These are phyloP conservation scores for Gallinago jamesoni DNA, from an alignment of 2,113 vertebrate species.

Conservation along the genomic window DNA sequence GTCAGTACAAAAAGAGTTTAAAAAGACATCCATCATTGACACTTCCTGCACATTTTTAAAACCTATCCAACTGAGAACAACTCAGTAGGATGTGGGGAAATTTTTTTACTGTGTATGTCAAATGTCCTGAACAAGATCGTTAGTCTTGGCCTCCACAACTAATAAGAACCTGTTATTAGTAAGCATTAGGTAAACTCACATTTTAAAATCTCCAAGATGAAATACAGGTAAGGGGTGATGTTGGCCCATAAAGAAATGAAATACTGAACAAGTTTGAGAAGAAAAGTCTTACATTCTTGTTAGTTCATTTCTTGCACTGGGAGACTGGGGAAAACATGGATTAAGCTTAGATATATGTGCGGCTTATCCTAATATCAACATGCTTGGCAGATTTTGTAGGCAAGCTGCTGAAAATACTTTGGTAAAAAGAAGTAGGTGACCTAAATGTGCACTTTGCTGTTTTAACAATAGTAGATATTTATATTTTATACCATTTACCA, in stretches of 20 bases:
- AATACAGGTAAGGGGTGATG: not conserved
- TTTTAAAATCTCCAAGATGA: not conserved
- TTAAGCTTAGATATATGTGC: not conserved
- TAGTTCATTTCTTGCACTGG: not conserved
- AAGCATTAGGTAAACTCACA: not conserved
- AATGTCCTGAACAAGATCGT: not conserved
- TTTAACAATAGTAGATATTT: not conserved
- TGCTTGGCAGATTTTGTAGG: accelerated
- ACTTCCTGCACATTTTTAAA: not conserved
- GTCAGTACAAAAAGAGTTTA: not conserved
- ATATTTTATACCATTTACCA: not conserved
- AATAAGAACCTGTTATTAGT: not conserved
- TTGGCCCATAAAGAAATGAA: not conserved
- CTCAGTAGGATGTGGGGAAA: not conserved
- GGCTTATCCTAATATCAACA: not conserved
- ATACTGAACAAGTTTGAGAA: not conserved
- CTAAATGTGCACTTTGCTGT: not conserved
- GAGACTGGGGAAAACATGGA: not conserved
- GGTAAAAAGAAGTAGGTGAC: not conserved
- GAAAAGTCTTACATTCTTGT: not conserved
- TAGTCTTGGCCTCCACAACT: not conserved
- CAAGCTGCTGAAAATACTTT: not conserved
- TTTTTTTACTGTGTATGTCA: not conserved
- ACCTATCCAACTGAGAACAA: not conserved
- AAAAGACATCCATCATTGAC: not conserved